Percentiles rank a stretch among this genome's conserved stretches.
phyloP scores from a whole-genome alignment of 2,113 vertebrate species.

The Lophotis ruficrista region DNA sequence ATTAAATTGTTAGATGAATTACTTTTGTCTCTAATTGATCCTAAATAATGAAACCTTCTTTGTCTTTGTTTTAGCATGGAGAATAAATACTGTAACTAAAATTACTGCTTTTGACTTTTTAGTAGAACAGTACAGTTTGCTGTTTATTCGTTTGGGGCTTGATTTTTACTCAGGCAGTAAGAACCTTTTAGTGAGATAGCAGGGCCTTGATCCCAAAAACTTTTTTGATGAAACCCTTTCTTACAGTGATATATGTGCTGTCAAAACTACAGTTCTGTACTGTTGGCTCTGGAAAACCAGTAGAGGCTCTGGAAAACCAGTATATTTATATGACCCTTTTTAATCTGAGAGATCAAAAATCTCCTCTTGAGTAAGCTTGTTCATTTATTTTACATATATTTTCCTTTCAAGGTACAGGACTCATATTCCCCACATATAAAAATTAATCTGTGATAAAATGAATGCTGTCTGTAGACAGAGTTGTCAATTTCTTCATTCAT shows the following conservation, averaged over 20 bases:
- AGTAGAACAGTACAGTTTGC: neutral
- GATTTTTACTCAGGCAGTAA: neutral
- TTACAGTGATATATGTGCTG: neutral
- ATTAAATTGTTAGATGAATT: neutral
- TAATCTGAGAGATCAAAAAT: neutral
- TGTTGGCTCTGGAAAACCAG: neutral
- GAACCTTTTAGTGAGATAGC: neutral
- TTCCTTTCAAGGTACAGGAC: neutral
- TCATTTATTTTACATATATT: neutral
- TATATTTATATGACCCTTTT: neutral
- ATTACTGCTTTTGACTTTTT: neutral
- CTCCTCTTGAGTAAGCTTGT: neutral
- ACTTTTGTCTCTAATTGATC: slow-evolving; percentile 7
- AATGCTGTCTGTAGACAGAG: neutral
- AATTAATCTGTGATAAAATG: neutral
- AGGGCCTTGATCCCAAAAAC: neutral
- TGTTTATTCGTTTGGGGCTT: neutral
- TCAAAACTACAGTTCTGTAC: neutral
- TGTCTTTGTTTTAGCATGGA: neutral
- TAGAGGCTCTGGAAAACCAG: neutral
- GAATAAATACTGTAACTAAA: neutral
- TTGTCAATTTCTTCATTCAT: neutral
- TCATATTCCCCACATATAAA: neutral
- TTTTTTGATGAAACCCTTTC: neutral
- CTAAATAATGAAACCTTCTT: neutral